Conservation (phyloP, 2,113 vertebrate species). For the Sinocyclocheilus grahami region DNA sequence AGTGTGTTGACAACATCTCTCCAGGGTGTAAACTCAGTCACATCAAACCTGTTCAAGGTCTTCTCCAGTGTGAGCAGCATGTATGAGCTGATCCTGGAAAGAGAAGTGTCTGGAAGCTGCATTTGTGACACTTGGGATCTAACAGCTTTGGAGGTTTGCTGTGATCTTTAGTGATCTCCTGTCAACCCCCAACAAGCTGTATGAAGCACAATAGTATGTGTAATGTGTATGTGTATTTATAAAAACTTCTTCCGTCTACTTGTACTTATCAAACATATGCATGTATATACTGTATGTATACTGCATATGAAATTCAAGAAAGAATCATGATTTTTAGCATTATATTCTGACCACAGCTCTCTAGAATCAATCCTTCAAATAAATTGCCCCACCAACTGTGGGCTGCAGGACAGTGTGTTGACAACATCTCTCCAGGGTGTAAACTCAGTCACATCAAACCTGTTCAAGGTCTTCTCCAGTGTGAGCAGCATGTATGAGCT, state of each 20-base stretch:
- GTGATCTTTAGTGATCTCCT: slow-evolving; percentile 20
- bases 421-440: slow-evolving; percentile 7
- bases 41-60: slow-evolving; percentile 8
- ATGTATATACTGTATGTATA: too few relatives aligned
- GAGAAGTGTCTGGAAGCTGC: slow-evolving; percentile 1
- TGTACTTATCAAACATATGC: too few relatives aligned
- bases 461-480: slow-evolving; percentile 3
- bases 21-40: slow-evolving; percentile 1
- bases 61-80: not conserved
- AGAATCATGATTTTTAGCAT: not conserved
- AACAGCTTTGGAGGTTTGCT: slow-evolving; percentile 12
- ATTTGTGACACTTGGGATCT: slow-evolving; percentile 21
- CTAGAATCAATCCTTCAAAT: not conserved
- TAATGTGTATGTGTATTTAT: not conserved
- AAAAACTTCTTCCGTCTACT: too few relatives aligned
- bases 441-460: not conserved
- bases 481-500: slow-evolving; percentile 13
- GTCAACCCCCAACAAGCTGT: slow-evolving; percentile 18
- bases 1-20: slow-evolving; percentile 11
- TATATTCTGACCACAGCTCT: not conserved
- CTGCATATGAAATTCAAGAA: too few relatives aligned
- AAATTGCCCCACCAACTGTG: not conserved
- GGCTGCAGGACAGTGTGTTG: not conserved
- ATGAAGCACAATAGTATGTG: not conserved
- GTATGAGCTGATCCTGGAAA: slow-evolving; percentile 1